These are phyloP conservation scores for Baccha elongata DNA, from an alignment of 2,888 invertebrate genomes.

Conservation along the genomic window DNA sequence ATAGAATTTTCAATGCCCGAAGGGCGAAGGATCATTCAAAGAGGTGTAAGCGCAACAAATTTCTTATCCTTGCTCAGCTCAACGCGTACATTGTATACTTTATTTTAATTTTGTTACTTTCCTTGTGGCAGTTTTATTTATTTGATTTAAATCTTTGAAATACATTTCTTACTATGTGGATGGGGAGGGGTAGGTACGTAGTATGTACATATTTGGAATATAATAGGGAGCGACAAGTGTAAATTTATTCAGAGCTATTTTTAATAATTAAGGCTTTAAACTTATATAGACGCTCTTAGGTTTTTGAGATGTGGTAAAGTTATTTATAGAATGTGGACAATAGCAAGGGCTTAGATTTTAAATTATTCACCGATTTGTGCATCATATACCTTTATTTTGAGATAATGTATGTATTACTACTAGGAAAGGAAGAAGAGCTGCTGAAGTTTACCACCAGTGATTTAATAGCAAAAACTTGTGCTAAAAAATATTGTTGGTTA, in stretches of 20 bases:
- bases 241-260: constrained; percentile 70
- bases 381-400: too few relatives aligned
- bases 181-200: too few relatives aligned
- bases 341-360: too few relatives aligned
- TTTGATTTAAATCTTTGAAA: constrained; percentile 62
- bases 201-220: too few relatives aligned
- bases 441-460: too few relatives aligned
- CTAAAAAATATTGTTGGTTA: too few relatives aligned
- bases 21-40: constrained; percentile 56
- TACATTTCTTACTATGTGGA: constrained; percentile 63
- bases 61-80: constrained; percentile 30
- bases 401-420: too few relatives aligned
- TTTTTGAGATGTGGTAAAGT: neutral
- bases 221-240: constrained; percentile 64
- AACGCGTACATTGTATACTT: constrained; percentile 35
- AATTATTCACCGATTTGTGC: too few relatives aligned
- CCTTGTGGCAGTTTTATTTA: constrained; percentile 51
- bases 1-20: constrained; percentile 10
- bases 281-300: neutral
- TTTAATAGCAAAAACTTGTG: too few relatives aligned
- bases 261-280: constrained; percentile 60
- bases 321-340: neutral
- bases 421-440: too few relatives aligned
- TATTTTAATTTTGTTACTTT: constrained; percentile 57
- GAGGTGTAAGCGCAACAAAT: constrained; percentile 35